Conservation (phyloP, 2,797 vertebrate species). For the Scyliorhinus canicula region DNA sequence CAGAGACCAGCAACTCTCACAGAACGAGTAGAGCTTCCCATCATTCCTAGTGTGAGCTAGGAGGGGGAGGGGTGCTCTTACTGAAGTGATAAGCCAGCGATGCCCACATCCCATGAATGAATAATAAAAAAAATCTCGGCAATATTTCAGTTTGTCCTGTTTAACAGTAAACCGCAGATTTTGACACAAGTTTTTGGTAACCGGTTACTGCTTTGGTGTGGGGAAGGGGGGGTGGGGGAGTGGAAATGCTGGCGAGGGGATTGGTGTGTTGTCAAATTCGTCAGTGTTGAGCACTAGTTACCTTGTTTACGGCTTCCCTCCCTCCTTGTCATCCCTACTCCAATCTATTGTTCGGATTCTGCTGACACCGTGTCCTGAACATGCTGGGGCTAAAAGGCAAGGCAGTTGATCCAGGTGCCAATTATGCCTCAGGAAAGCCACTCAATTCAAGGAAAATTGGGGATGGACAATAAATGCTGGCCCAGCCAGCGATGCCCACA, state of each 20-base stretch:
- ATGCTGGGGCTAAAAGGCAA: not conserved
- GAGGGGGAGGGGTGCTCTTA: not conserved
- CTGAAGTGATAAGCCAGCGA: too few relatives aligned
- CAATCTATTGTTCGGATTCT: not conserved
- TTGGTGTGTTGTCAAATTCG: not conserved
- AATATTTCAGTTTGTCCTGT: too few relatives aligned
- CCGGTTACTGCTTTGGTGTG: not conserved
- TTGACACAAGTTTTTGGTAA: not conserved
- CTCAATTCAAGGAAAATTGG: too few relatives aligned
- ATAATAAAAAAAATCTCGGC: too few relatives aligned
- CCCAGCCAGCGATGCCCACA: too few relatives aligned
- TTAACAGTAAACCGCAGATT: not conserved
- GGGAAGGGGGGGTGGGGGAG: too few relatives aligned
- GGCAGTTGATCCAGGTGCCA: not conserved
- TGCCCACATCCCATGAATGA: too few relatives aligned
- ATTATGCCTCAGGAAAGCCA: too few relatives aligned
- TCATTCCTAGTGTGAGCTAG: not conserved
- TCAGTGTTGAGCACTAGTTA: not conserved
- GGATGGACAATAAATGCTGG: too few relatives aligned
- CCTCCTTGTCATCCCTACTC: not conserved
- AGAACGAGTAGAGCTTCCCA: not conserved
- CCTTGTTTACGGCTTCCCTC: not conserved
- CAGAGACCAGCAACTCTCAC: not conserved
- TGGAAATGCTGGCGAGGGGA: not conserved
- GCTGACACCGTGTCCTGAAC: not conserved